Evolutionary conservation across 1,140 invertebrate species (phyloP), one percentile per base, ranked within the genome.

Genomic region (Aphis craccivora): DNA sequence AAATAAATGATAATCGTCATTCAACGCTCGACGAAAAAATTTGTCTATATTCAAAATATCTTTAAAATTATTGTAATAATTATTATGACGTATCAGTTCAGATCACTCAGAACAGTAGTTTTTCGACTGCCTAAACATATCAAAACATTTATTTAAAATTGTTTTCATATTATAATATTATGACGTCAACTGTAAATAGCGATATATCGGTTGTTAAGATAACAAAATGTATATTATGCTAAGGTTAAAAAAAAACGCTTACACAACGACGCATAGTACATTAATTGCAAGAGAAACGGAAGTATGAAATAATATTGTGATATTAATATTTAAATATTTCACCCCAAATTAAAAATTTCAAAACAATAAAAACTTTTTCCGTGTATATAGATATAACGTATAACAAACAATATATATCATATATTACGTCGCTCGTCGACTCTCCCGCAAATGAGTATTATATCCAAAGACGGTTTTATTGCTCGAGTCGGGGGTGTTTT

Each of bases 381-480:
- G 11, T 5, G 11, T 30, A 11, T 5, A 30, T 30, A 11, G 2
- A 11, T 67, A 67, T 30, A 60, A 30, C 30, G n/a, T 30, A 67
- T 67, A 67, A 67, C 30, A 67, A 67, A n/a, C 14, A 5, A 67
- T 60, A 60, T 30, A 35, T 35, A 86, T 86, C 7, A 48, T 45
- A 87, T 48, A 87, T 48, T 14, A n/a, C 40, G 40, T 83, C n/a
- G 6, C 40, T 25, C 14, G 48, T 81, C 2, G 14, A 81, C 14
- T 35, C 5, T 81, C 7, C 84, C 43, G 45, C 87, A 22, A 89
- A 89, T 35, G 87, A 53, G 48, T 89, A 51, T 53, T 48, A 48
- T 8, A 87, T 87, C 43, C 30, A 51, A 20, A 20, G 87, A 89
- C 87, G 48, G 87, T 89, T 89, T 89, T 89, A 89, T 89, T 53